Evolutionary conservation across 2,888 invertebrate genomes (phyloP).

Genomic region (Heliconius charithonia): DNA sequence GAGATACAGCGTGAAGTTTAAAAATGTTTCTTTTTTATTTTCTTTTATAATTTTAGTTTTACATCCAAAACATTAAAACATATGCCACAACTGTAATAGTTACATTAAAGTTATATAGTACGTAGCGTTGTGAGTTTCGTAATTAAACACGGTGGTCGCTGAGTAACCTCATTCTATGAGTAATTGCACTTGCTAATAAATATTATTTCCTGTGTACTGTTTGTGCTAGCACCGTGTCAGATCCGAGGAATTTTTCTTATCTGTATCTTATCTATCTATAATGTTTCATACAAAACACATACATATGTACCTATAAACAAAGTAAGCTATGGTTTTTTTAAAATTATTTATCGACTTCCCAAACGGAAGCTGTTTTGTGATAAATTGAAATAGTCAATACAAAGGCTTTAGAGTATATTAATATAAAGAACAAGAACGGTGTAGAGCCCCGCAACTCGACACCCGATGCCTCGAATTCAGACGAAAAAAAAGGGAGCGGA

Average conservation of each 20-base stretch:
- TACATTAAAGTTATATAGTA: neutral
- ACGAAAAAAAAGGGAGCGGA: too few relatives aligned
- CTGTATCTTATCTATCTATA: constrained; percentile 10
- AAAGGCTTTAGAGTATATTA: too few relatives aligned
- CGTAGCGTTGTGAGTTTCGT: constrained; percentile 16
- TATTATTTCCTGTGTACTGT: constrained; percentile 36
- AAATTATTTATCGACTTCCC: neutral
- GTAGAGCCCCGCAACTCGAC: too few relatives aligned
- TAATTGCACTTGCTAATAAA: constrained; percentile 38
- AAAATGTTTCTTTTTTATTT: neutral
- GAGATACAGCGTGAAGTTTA: neutral
- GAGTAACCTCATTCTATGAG: constrained; percentile 41
- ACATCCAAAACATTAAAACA: neutral
- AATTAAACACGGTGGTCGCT: constrained; percentile 32
- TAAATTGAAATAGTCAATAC: neutral
- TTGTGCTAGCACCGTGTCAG: constrained; percentile 37
- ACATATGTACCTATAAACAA: neutral
- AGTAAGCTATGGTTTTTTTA: neutral
- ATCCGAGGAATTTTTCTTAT: constrained; percentile 39
- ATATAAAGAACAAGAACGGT: too few relatives aligned
- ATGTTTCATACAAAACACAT: neutral
- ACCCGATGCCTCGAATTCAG: too few relatives aligned
- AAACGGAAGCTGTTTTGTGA: neutral
- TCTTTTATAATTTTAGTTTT: neutral
- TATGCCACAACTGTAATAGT: neutral